These are phyloP conservation scores for Sinocyclocheilus maitianheensis DNA, from an alignment of 2,113 vertebrate genomes.

Conservation along the genomic window DNA sequence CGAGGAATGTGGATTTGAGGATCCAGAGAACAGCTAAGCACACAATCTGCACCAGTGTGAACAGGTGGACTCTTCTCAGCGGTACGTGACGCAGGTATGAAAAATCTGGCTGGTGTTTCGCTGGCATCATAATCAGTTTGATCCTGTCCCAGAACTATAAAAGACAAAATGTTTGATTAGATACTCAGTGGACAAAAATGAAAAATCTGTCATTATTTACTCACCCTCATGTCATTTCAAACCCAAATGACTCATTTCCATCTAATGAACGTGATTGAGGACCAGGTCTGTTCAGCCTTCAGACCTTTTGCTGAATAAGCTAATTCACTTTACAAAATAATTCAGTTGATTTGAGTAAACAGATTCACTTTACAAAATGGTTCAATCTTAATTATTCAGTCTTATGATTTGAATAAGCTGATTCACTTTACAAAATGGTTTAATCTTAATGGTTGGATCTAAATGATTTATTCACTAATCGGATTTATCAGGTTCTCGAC, in stretches of 20 bases:
- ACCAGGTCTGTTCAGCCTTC: neutral
- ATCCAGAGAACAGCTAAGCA: slow-evolving; percentile 92
- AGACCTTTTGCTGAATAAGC: neutral
- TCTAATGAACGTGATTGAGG: neutral
- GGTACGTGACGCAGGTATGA: slow-evolving; percentile 90
- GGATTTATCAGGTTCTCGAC: neutral
- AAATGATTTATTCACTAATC: neutral
- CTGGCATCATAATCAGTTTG: slow-evolving; percentile 95
- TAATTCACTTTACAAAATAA: neutral
- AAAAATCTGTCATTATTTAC: neutral
- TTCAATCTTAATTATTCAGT: neutral
- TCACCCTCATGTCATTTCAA: neutral
- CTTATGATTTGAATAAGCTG: too few relatives aligned
- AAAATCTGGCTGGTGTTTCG: slow-evolving; percentile 95
- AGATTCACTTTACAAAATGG: neutral
- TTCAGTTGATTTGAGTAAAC: too few relatives aligned
- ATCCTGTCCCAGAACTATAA: slow-evolving; percentile 94
- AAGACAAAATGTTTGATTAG: neutral
- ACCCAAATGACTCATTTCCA: neutral
- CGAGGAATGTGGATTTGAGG: slow-evolving; percentile 83
- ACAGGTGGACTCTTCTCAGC: slow-evolving; percentile 89
- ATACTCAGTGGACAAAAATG: neutral
- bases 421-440: too few relatives aligned
- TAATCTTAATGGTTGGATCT: neutral
- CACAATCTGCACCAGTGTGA: slow-evolving; percentile 87